A percentile compares a stretch with the other conserved stretches of the same genome.
Conservation (phyloP, 2,888 invertebrate genomes). For the Agrochola lota region DNA sequence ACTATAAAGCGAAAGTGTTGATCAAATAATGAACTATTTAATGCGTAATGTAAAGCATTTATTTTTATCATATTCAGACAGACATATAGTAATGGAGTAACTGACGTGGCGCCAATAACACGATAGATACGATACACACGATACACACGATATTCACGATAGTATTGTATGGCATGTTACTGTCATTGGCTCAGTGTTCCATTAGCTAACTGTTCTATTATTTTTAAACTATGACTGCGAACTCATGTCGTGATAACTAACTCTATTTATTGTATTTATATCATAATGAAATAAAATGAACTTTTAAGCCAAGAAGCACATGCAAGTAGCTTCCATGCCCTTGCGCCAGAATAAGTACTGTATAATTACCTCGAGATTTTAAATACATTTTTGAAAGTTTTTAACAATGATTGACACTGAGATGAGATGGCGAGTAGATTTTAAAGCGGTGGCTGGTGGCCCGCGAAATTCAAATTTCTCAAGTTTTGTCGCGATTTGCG, state of each 20-base stretch:
- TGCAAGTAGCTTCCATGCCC: not conserved
- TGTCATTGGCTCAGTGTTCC: not conserved
- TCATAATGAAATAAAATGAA: not conserved
- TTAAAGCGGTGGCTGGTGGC: not conserved
- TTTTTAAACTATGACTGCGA: constrained; percentile 9
- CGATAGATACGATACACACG: too few species aligned
- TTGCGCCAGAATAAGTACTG: too few species aligned
- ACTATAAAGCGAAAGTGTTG: constrained; percentile 15
- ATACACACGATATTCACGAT: too few species aligned
- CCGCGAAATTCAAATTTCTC: too few species aligned
- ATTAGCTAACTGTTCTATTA: constrained; percentile 17
- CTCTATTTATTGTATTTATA: constrained; percentile 24
- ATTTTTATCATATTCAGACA: constrained; percentile 13
- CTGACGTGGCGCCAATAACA: too few species aligned
- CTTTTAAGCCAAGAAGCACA: not conserved
- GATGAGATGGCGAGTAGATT: not conserved
- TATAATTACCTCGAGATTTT: not conserved
- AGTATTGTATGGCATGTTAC: not conserved
- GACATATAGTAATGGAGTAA: constrained; percentile 15
- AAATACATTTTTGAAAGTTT: not conserved
- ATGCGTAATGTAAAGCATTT: constrained; percentile 22
- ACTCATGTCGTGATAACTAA: not conserved
- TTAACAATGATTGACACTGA: not conserved
- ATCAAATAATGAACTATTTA: not conserved
- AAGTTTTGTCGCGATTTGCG: too few species aligned